Conservation (phyloP, 1,140 invertebrate genomes). For the Holcopasites calliopsidis region DNA sequence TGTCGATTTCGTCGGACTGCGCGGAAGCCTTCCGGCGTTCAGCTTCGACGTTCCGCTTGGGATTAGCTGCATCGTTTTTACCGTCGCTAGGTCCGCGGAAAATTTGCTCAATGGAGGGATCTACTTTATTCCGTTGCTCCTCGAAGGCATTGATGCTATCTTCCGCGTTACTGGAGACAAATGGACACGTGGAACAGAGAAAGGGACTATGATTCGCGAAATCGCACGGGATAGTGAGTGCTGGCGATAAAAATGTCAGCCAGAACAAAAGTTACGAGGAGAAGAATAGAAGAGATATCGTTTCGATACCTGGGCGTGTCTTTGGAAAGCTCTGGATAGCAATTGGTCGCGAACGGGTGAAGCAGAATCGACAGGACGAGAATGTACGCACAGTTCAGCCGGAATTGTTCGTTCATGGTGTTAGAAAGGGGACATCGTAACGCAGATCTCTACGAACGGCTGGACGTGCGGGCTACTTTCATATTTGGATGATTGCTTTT, state of each 20-base stretch:
- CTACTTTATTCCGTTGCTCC: background rate
- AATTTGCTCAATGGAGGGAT: constrained; percentile 12
- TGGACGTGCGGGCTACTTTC: constrained; percentile 1
- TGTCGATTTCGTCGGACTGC: too few species aligned
- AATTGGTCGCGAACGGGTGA: background rate
- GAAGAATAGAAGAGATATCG: too few species aligned
- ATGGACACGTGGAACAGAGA: too few species aligned
- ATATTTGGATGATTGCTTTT: constrained; percentile 18
- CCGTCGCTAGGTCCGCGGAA: background rate
- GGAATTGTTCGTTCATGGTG: constrained; percentile 40
- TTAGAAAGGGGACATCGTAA: constrained; percentile 3
- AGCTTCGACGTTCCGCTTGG: background rate
- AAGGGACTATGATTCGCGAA: background rate
- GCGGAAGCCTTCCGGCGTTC: background rate
- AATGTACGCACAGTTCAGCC: background rate
- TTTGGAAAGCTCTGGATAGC: background rate
- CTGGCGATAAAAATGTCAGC: background rate
- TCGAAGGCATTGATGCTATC: background rate
- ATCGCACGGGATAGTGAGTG: too few species aligned
- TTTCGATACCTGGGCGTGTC: constrained; percentile 31
- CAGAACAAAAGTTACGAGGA: background rate
- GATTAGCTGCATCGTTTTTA: background rate
- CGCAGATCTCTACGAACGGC: background rate
- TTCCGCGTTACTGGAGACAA: background rate
- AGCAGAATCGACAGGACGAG: constrained; percentile 26